These are phyloP conservation scores for Automeris io DNA, from an alignment of 2,888 invertebrate genomes.

Conservation along the genomic window DNA sequence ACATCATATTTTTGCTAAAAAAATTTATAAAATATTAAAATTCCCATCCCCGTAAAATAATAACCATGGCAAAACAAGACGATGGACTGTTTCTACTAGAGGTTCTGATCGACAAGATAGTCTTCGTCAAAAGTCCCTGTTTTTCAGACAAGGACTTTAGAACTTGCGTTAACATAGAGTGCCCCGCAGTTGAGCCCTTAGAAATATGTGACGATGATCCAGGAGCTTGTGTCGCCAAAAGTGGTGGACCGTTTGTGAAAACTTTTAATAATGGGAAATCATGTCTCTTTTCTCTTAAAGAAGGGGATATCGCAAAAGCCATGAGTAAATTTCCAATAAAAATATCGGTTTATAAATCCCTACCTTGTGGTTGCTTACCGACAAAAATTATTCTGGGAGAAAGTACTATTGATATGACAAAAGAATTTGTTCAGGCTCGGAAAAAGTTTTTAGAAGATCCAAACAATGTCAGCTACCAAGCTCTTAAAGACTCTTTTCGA, in stretches of 20 bases:
- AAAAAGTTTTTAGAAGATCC: slow-evolving; percentile 65
- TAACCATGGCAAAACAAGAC: slow-evolving; percentile 58
- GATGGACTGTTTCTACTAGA: slow-evolving; percentile 80
- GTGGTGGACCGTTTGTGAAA: slow-evolving; percentile 57
- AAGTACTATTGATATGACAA: slow-evolving; percentile 76
- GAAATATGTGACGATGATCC: slow-evolving; percentile 80
- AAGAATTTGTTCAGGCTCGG: slow-evolving; percentile 77
- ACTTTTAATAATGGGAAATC: slow-evolving; percentile 81
- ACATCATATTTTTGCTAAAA: slow-evolving; percentile 16
- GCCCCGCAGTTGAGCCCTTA: slow-evolving; percentile 75
- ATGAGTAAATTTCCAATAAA: slow-evolving; percentile 74
- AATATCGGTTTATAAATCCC: slow-evolving; percentile 76
- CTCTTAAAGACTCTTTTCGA: slow-evolving; percentile 78
- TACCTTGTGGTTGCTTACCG: slow-evolving; percentile 79
- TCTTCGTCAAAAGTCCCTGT: slow-evolving; percentile 56
- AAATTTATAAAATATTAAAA: slow-evolving; percentile 12
- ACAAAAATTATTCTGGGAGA: slow-evolving; percentile 79
- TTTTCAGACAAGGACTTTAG: slow-evolving; percentile 66
- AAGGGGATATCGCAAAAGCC: slow-evolving; percentile 68
- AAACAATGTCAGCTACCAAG: slow-evolving; percentile 68
- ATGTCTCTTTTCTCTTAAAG: slow-evolving; percentile 80
- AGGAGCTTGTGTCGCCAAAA: slow-evolving; percentile 47
- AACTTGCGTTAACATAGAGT: slow-evolving; percentile 79
- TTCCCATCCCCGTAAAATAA: slow-evolving; percentile 47
- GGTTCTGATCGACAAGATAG: slow-evolving; percentile 76